Evolutionary conservation across 2,888 invertebrate genomes (phyloP).

Genomic region (Amiota minor): DNA sequence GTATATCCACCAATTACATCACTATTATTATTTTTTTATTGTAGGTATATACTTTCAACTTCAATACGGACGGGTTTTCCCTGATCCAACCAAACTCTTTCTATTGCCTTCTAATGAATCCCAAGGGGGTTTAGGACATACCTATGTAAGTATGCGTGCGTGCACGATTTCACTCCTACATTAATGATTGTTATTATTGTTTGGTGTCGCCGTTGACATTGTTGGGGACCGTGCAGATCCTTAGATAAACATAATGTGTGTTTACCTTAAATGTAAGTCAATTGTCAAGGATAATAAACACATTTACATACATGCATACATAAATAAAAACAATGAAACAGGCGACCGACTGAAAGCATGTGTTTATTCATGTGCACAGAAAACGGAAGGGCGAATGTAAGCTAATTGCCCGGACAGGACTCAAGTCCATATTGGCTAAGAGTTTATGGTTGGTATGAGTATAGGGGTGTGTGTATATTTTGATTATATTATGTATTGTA

Average conservation of each 20-base stretch:
- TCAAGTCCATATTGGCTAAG: neutral
- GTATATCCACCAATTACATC: too few species aligned
- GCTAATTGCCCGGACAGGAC: neutral
- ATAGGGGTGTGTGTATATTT: neutral
- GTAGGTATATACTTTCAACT: too few species aligned
- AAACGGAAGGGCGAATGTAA: neutral
- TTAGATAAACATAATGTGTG: neutral
- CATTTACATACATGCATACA: slow-evolving; percentile 35
- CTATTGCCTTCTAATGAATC: too few species aligned
- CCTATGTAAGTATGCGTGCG: too few species aligned
- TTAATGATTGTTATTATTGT: too few species aligned
- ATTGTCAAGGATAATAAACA: slow-evolving; percentile 46
- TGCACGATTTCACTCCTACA: too few species aligned
- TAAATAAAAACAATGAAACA: slow-evolving; percentile 5
- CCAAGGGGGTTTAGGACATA: too few species aligned
- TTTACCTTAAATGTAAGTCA: slow-evolving; percentile 36
- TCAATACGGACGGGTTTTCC: too few species aligned
- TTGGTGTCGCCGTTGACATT: neutral
- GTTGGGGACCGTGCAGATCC: neutral
- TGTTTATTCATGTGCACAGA: neutral
- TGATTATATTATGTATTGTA: neutral
- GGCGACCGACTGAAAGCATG: neutral
- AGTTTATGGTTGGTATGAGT: neutral
- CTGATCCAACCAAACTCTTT: too few species aligned
- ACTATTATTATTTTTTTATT: too few species aligned